Evolutionary conservation across 2,113 vertebrate species (phyloP).

Genomic region (Paradoxurus hermaphroditus): DNA sequence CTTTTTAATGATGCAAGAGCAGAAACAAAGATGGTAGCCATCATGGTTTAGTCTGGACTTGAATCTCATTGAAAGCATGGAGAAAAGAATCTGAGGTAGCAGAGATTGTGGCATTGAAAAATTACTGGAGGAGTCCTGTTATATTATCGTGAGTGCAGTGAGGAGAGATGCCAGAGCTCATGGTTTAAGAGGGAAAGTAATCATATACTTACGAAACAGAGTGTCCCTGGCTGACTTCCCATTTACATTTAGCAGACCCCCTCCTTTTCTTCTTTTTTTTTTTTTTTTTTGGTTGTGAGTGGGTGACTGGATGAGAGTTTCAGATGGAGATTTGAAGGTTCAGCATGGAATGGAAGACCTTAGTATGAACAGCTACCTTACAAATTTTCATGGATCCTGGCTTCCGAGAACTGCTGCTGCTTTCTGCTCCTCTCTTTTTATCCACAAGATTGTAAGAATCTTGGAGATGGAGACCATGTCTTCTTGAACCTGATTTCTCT

Average conservation of each 20-base stretch:
- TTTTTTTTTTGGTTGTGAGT: not conserved
- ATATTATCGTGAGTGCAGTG: not conserved
- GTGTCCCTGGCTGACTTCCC: not conserved
- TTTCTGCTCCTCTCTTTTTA: not conserved
- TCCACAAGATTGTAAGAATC: not conserved
- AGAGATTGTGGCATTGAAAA: not conserved
- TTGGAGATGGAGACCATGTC: not conserved
- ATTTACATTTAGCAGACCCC: not conserved
- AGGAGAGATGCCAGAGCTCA: not conserved
- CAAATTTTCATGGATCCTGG: too few species aligned
- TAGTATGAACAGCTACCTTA: not conserved
- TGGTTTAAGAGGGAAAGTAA: not conserved
- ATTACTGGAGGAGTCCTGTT: not conserved
- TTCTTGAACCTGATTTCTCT: not conserved
- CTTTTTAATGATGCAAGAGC: not conserved
- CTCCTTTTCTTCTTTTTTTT: not conserved
- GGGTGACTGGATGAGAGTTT: not conserved
- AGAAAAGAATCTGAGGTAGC: not conserved
- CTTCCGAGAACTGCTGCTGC: accelerated
- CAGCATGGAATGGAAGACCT: not conserved
- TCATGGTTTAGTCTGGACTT: not conserved
- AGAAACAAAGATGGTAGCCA: not conserved
- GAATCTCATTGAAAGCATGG: not conserved
- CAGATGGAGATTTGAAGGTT: not conserved
- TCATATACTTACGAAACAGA: not conserved